Evolutionary conservation across 2,797 vertebrate species (phyloP), one percentile per base, ranked within the genome.

Genomic region (Pseudochirops corinnae): DNA sequence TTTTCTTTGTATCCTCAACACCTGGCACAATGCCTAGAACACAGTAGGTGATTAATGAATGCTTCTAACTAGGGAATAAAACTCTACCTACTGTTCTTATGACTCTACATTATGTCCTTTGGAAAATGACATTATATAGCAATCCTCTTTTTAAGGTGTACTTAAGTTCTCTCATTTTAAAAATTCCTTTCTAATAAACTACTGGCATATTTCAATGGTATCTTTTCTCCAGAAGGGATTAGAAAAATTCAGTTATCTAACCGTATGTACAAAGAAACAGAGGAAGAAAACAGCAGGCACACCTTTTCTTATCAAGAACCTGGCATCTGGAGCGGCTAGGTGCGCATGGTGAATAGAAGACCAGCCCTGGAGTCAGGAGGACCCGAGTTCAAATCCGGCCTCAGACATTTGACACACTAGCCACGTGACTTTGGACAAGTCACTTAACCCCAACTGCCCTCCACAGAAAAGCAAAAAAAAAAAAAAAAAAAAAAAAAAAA

Each of bases 61-160:
- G 74, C n/a, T 82, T 46, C 6, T 24, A 82, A 16, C 6, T 82
- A 39, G 39, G 5, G 7, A 74, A 74, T 1, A 21, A 74, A 74
- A 74, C 16, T 74, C 7, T 14, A 74, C 16, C n/a, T 74, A 39
- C n/a, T 39, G 16, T 74, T 39, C 62, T 74, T 33, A 62, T 33
- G 58, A 60, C 31, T 58, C 57, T 62, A 10, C 24, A 62, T 3
- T 33, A 62, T 62, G 11, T 62, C 3, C 13, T 62, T 33, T 29
- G 90, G 21, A 95, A 90, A 74, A 93, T 50, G 5, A 62, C 39
- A 97, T 74, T 74, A 94, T 53, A n/a, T 18, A 94, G n/a, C 53
- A 50, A 33, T 53, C 91, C 91, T 60, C 39, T 92, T 91, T 92
- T 94, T 53, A 93, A 93, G 39, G 39, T 90, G 9, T 94, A 33